Evolutionary conservation across 2,888 invertebrate species (phyloP), one percentile per base, ranked within the genome.

Genomic region (Bursaphelenchus okinawaensis): DNA sequence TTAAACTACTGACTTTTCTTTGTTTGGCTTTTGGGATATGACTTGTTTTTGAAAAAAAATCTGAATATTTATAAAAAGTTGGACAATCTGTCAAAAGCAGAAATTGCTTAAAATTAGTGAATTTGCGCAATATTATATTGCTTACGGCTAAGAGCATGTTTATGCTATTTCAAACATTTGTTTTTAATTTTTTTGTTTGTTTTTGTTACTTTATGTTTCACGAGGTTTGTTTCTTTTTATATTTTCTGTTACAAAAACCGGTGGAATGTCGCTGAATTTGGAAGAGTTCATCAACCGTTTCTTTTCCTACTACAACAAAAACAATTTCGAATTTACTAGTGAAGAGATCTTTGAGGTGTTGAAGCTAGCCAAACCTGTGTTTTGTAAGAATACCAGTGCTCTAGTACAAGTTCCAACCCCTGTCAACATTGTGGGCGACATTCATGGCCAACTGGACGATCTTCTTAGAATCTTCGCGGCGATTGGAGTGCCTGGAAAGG

Each of bases 371-470:
- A 63, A 65, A 58, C 29, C 59, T n/a, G 29, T 54, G 12, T 56
- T 68, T 52, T 63, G 64, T 23, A 31, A 20, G 16, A 54, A 66
- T 9, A 31, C 56, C 28, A 23, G 23, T 16, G 57, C 63, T 24
- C 55, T 70, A 12, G 62, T 66, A 55, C 57, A 64, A 7, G 54
- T 67, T 22, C 8, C n/a, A 4, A 40, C 55, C 19, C 70, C 70
- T 27, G 55, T 70, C 20, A 61, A 68, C 52, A 62, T 70, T n/a
- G 66, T 69, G 9, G 70, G 70, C 27, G 70, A 70, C 56, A 67
- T 70, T 23, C 70, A 70, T 55, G 70, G 70, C 20, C 70, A 69
- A 52, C 50, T 63, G 6, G 20, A 26, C 23, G 70, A 70, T 58
- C 55, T 70, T 27, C 69, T 70, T 20, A 57, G 69, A 20, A 67